These are phyloP conservation scores for Nixonia krombeini DNA, from an alignment of 1,140 invertebrate genomes.

Conservation along the genomic window DNA sequence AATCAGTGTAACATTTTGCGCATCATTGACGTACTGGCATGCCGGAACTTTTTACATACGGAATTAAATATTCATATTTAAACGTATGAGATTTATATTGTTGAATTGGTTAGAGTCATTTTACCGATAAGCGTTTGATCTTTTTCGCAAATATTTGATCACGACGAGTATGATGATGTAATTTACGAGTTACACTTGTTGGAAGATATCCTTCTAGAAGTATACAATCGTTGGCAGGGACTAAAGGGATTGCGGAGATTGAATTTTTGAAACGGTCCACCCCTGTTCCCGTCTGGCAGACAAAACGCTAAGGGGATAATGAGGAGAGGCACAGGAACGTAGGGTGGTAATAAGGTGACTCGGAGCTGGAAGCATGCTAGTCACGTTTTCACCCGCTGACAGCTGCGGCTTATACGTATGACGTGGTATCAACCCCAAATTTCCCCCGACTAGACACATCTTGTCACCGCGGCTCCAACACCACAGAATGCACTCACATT, in stretches of 20 bases:
- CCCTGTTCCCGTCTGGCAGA: conserved; percentile 35
- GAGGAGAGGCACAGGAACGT: conserved; percentile 64
- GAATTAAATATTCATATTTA: not conserved
- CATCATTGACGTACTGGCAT: not conserved
- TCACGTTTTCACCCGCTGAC: conserved; percentile 71
- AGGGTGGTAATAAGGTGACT: conserved; percentile 68
- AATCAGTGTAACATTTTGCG: not conserved
- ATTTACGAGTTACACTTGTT: conserved; percentile 13
- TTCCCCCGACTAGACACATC: conserved; percentile 64
- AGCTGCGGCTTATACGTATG: conserved; percentile 72
- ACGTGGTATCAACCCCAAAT: conserved; percentile 71
- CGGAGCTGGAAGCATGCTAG: conserved; percentile 64
- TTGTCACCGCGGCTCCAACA: conserved; percentile 65
- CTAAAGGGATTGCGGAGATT: conserved; percentile 55
- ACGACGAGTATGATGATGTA: not conserved
- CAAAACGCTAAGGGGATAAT: conserved; percentile 70
- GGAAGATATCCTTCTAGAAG: conserved; percentile 10
- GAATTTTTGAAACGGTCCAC: conserved; percentile 60
- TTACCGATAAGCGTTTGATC: too few relatives aligned
- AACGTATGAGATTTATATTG: too few relatives aligned
- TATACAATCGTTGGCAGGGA: conserved; percentile 28
- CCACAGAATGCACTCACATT: conserved; percentile 66
- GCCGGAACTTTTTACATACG: too few relatives aligned
- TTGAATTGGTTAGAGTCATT: too few relatives aligned
- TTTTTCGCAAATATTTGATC: too few relatives aligned